Evolutionary conservation across 2,113 vertebrate species (phyloP).

Genomic region (Pseudonaja textilis): DNA sequence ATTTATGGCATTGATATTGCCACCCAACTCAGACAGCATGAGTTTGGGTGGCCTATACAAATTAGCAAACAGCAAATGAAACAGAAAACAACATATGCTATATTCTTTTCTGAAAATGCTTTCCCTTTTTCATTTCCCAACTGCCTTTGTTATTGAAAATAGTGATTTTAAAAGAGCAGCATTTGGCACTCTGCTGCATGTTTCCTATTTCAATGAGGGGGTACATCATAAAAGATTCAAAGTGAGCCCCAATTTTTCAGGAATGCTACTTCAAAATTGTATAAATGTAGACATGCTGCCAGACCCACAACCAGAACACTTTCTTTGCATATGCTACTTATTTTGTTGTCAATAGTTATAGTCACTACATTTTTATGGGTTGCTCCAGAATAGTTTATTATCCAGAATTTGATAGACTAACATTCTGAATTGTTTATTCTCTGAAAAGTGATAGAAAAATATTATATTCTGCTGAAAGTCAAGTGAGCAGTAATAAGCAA

Average conservation of each 20-base stretch:
- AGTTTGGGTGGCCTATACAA: background rate
- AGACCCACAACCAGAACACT: background rate
- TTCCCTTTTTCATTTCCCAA: background rate
- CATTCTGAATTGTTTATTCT: background rate
- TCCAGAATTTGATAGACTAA: background rate
- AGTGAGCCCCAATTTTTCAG: background rate
- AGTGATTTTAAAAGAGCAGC: background rate
- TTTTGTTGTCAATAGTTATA: background rate
- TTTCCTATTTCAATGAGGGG: background rate
- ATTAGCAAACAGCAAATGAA: background rate
- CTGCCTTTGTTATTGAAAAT: background rate
- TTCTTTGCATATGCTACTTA: background rate
- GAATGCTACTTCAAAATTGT: background rate
- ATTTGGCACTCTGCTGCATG: background rate
- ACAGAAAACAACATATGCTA: background rate
- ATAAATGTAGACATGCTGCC: background rate
- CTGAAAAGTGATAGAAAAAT: background rate
- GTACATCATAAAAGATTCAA: background rate
- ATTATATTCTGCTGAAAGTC: background rate
- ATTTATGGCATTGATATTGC: background rate
- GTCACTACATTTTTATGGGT: background rate
- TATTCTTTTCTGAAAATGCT: background rate
- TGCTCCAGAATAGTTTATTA: background rate
- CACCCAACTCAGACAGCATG: background rate
- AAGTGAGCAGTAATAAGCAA: background rate